These are phyloP conservation scores for Dendroctonus ponderosae DNA, from an alignment of 1,140 invertebrate genomes.

Conservation along the genomic window DNA sequence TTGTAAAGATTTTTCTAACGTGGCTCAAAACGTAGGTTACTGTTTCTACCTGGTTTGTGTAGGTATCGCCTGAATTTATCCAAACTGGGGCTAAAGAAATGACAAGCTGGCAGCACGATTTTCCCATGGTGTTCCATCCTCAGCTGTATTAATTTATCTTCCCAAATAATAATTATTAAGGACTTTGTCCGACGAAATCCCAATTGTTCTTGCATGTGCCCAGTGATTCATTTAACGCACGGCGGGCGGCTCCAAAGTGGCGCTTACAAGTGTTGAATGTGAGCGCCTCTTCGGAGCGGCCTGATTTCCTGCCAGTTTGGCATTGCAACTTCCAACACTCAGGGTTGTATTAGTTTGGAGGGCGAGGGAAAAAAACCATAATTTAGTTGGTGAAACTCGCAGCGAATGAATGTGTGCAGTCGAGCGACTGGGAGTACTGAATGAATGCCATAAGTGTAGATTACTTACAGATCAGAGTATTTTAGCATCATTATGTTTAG, in stretches of 20 bases:
- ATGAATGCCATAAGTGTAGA: constrained; percentile 36
- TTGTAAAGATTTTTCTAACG: constrained; percentile 44
- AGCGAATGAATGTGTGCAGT: constrained; percentile 30
- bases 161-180: too few relatives aligned
- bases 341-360: constrained; percentile 39
- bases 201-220: too few relatives aligned
- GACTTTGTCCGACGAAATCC: background rate
- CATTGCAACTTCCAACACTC: constrained; percentile 43
- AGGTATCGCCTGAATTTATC: constrained; percentile 32
- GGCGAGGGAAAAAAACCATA: constrained; percentile 17
- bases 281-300: too few relatives aligned
- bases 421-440: constrained; percentile 33
- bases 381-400: constrained; percentile 13
- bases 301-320: constrained; percentile 30
- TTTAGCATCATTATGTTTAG: constrained; percentile 40
- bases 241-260: background rate
- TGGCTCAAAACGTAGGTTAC: constrained; percentile 38
- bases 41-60: constrained; percentile 17
- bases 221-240: background rate
- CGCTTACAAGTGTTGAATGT: too few relatives aligned
- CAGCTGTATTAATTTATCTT: too few relatives aligned
- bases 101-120: constrained; percentile 30
- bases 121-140: background rate
- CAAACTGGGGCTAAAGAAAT: constrained; percentile 34
- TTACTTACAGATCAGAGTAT: constrained; percentile 41